Evolutionary conservation across 1,140 invertebrate species (phyloP), one percentile per base, ranked within the genome.

Genomic region (Acromyrmex heyeri): DNA sequence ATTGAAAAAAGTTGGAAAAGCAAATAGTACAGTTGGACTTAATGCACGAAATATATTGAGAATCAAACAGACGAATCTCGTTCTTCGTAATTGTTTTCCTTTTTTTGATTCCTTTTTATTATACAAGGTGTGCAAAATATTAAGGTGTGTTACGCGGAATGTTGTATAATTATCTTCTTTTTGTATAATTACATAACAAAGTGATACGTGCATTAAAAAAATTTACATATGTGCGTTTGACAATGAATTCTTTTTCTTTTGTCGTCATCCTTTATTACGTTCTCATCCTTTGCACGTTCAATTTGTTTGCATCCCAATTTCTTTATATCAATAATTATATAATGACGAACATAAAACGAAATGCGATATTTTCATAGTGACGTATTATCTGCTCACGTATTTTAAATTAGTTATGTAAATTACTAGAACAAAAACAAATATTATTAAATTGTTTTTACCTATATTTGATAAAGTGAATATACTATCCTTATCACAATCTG

Each of bases 1-100:
- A 83, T 93, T 92, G 91, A 90, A 92, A 92, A 92, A 92, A 89
- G 85, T 91, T 91, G 89, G 85, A 90, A 86, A 92, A 92, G 90
- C 87, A 93, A 92, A 92, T 89, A 90, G 83, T 82, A 92, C 76
- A 92, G 86, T 92, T 86, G 86, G 86, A 91, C 90, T 91, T 89
- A 88, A 92, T 92, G 92, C 89, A 91, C 85, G 85, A 91, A 81
- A 91, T 85, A 90, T 88, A 82, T 86, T 86, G 83, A 89, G 79
- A 64, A 87, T 88, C 77, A 69, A 83, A 91, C 76, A 91, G 75
- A 90, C 59, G 78, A 86, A 70, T 73, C 82, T 89, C 86, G n/a
- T n/a, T 77, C 64, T 55, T 87, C 57, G n/a, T 86, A 57, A 57
- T 86, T 64, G 21, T 30, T 82, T 48, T 59, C 27, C 55, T 61